Conservation (phyloP, 2,113 vertebrate genomes). For the Corythaeola cristata region DNA sequence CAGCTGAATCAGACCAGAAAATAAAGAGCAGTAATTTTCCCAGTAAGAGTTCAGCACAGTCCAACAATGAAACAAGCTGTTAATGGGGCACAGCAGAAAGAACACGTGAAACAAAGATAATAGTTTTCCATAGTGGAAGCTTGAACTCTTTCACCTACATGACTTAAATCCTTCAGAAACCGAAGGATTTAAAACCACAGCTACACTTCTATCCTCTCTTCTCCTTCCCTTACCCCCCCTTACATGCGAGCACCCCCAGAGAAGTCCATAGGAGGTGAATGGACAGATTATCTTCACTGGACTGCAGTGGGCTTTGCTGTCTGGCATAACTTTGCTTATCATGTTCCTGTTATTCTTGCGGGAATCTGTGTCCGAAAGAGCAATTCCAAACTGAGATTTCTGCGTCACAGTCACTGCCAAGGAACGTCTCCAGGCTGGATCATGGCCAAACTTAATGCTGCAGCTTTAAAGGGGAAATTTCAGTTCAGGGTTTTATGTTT, state of each 20-base stretch:
- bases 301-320: not conserved
- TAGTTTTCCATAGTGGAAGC: not conserved
- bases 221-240: not conserved
- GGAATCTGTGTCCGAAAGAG: conserved; percentile 15
- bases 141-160: not conserved
- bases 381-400: conserved; percentile 27
- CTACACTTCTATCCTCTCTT: not conserved
- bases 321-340: conserved; percentile 5
- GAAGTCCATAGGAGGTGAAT: not conserved
- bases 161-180: not conserved
- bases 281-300: not conserved
- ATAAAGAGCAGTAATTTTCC: not conserved
- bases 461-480: conserved; percentile 16
- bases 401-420: not conserved
- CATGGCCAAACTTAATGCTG: not conserved
- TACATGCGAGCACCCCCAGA: not conserved
- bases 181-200: not conserved
- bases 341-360: not conserved
- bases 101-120: not conserved
- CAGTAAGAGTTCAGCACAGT: not conserved
- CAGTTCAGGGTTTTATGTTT: not conserved
- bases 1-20: not conserved
- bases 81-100: not conserved
- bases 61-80: not conserved
- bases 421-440: conserved; percentile 27